Evolutionary conservation across 2,888 invertebrate genomes (phyloP), one percentile per base, ranked within the genome.

Genomic region (Eristalinus aeneus): DNA sequence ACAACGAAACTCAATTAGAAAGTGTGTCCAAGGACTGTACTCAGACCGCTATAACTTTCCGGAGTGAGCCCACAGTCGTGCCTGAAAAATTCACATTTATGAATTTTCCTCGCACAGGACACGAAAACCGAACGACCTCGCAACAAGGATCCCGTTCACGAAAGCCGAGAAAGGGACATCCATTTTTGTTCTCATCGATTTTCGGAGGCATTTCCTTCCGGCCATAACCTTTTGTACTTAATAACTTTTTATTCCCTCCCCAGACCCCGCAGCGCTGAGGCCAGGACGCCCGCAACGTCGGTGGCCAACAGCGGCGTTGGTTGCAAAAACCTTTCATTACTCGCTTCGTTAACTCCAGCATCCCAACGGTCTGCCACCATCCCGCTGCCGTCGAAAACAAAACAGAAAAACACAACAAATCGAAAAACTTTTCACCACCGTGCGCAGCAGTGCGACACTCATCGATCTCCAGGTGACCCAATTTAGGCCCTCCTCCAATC

Each of bases 211-310:
- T 67, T 79, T 71, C 67, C 69, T 63, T 63, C 27, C 71, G 74
- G 61, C 67, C 20, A 71, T 84, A 75, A 71, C 84, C 79, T 79
- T 79, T 79, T 75, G 74, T 74, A 72, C 68, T 77, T 77, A 69
- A 77, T 71, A 77, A 77, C 71, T 77, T 73, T 71, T 68, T 63
- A 64, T 22, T 69, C 16, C 68, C 10, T 22, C 6, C 56, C n/a
- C 39, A n/a, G n/a, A 2, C 39, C 53, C 68, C 46, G 8, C n/a
- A 2, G 56, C 1, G 32, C 8, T 27, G 11, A n/a, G 8, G 20
- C 31, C 6, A n/a, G 8, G 20, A 20, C 6, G n/a, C 11, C 31
- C n/a, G 36, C 22, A 27, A 27, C 39, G n/a, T 8, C 16, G 58
- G 31, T 31, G 54, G 56, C 34, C 39, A 68, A 53, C 68, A 32